Base-by-base conservation (phyloP, 1,140 invertebrate species). In the Rhyzopertha dominica region DNA sequence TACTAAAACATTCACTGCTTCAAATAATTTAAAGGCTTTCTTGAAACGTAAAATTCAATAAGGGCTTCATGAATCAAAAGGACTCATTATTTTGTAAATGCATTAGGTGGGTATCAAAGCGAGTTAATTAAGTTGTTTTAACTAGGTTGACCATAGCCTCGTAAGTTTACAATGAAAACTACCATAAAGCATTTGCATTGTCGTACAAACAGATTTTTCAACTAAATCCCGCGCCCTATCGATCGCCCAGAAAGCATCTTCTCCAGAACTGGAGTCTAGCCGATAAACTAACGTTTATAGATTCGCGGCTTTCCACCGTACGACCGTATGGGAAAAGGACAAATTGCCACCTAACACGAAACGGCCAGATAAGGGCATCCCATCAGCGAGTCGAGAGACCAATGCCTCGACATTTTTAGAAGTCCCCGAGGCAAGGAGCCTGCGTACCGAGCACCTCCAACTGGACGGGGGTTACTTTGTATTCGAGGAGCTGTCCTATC, bases 351-450 rank as follows among this genome's bases (percentile, higher is more conserved):
- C 12, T 10, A 7, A 32, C 30, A 13, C 9, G 30, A 4, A 16
- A 7, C 30, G 19, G 16, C 14, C 13, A 32, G 19, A 22, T 37
- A 3, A n/a, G 24, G 24, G 4, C 30, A 30, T 16, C 30, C 17
- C 30, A 31, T 28, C 43, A 32, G 7, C 43, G 23, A 45, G 23
- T 39, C 34, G 28, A 40, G 39, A 43, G 25, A 37, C 19, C 28
- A 32, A 32, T 12, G 37, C 40, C 23, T 48, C 56, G 39, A 43
- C 53, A 36, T 62, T 62, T 39, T 43, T 58, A 14, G 59, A 62
- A 49, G 47, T 58, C 43, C 59, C 59, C 29, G 47, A 38, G 24
- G 59, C 57, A 38, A 51, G 54, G 39, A 55, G 54, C 30, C 53
- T 58, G 49, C 51, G 40, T 53, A 55, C 57, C 41, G 47, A 49